Evolutionary conservation across 1,140 invertebrate genomes (phyloP), one percentile per base, ranked within the genome.

Genomic region (Fragariocoptes setiger): DNA sequence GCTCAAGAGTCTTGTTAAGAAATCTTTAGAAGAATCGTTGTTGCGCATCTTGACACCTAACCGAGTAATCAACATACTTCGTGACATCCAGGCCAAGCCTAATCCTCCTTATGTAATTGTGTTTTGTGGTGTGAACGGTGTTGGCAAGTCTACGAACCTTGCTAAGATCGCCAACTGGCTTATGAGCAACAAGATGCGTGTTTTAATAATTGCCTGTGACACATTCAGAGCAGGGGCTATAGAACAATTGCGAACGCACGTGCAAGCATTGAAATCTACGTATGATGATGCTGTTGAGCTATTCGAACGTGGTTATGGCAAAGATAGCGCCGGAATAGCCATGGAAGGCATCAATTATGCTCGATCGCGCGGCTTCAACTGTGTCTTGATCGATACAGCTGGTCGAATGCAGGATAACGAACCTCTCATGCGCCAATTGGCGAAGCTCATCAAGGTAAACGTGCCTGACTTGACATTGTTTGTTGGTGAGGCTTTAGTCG

Each of bases 341-440:
- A 76, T 79, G 69, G 82, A 94, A 57, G 90, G 88, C 0, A 90
- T 99, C 48, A 70, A 73, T 47, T 80, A 68, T 58, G 66, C 60
- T 0, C 67, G 68, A 38, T 79, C 86, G 47, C 67, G 66, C 2
- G 64, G 65, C 36, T 69, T 82, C 38, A 82, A 97, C 62, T 68
- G 94, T 14, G 86, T 94, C 15, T 59, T 99, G 3, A 70, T 99
- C 13, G 92, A 99, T 58, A 99, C 90, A 1, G 88, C 92, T 20
- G 92, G 92, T 4, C 66, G 92, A 46, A 99, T 99, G 90, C 92
- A 99, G 59, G 88, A 97, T 59, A 99, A 99, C 59, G 90, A 95
- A 57, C 90, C 90, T 0, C 61, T 97, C 5, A 97, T 97, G 90
- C 67, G 80, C 50, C 79, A 88, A 12, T 61, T 95, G 13, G 73